Base-by-base conservation (phyloP, 2,797 vertebrate genomes). In the Tapirus indicus region DNA sequence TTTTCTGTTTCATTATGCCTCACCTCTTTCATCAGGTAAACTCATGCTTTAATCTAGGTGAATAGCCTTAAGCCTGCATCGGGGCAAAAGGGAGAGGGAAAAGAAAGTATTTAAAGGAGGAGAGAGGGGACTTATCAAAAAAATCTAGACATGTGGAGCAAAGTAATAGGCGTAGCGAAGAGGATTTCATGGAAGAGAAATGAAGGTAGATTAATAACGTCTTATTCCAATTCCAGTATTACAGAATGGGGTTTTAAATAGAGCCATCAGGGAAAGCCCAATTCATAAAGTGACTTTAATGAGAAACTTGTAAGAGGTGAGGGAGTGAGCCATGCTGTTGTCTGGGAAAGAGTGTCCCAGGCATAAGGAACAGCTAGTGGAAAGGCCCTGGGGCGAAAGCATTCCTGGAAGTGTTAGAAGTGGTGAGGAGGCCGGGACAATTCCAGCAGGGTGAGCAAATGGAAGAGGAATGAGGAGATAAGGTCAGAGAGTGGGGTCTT, bases 401-500 rank as follows among this genome's bases (percentile, higher is more conserved):
- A 60, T 88, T 90, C 83, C 82, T 71, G 82, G 29, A 85, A 78
- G 66, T 90, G 17, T 95, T 94, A 85, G 41, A 85, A 88, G 86
- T 47, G 49, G 35, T 32, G 54, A 82, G 54, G n/a, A 94, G 38
- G 60, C 79, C 74, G 77, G 79, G 16, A 62, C 17, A 32, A 9
- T 44, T 47, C 32, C 18, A 93, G 3, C 56, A 25, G 6, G 52
- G 75, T 47, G 32, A 95, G 32, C 68, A 88, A 93, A 52, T 82
- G 85, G 52, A 38, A 86, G 60, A 35, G 16, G n/a, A 93, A 68
- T 84, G 49, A 6, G 35, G 80, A 92, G 47, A 88, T 64, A 56
- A 89, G 71, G n/a, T 54, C 86, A 60, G 85, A 82, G 58, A 78
- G 17, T 32, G 47, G 41, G 9, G 1, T 75, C 91, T 60, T 92